Conservation (phyloP, 2,888 invertebrate species). For the Catotricha subobsoleta region DNA sequence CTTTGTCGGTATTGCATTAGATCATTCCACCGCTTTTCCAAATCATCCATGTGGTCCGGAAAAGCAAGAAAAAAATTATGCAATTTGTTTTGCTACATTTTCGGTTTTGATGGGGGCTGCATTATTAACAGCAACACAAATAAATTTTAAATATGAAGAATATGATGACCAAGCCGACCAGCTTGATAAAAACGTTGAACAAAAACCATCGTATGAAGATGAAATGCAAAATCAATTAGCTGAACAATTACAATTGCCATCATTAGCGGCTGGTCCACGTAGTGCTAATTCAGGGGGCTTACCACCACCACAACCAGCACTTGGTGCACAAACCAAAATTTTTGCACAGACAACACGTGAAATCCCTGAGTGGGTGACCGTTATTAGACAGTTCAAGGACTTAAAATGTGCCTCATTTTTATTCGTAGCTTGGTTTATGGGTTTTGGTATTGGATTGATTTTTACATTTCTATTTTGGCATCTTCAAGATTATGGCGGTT, state of each 20-base stretch:
- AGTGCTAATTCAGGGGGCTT: background rate
- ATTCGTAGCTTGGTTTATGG: constrained; percentile 98
- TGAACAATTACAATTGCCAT: constrained; percentile 64
- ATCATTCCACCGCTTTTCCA: constrained; percentile 91
- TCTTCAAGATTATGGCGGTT: constrained; percentile 86
- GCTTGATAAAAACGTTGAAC: constrained; percentile 27
- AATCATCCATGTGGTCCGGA: constrained; percentile 82
- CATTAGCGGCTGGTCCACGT: constrained; percentile 27
- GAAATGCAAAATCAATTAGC: constrained; percentile 69
- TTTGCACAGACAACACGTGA: constrained; percentile 81
- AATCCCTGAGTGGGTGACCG: constrained; percentile 87
- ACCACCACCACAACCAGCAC: constrained; percentile 31
- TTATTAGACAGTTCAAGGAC: constrained; percentile 75
- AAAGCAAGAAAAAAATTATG: constrained; percentile 90
- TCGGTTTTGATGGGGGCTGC: constrained; percentile 93
- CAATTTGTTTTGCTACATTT: constrained; percentile 95
- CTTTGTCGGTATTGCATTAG: constrained; percentile 87
- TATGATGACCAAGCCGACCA: constrained; percentile 29
- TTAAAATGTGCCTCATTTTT: constrained; percentile 82
- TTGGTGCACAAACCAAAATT: constrained; percentile 53
- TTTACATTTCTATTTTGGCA: constrained; percentile 99
- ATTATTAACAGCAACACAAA: constrained; percentile 71
- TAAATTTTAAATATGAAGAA: constrained; percentile 43
- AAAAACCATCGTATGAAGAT: constrained; percentile 38
- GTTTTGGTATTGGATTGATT: constrained; percentile 94